Base-by-base conservation (phyloP, 2,888 invertebrate genomes). In the Orthosia incerta region DNA sequence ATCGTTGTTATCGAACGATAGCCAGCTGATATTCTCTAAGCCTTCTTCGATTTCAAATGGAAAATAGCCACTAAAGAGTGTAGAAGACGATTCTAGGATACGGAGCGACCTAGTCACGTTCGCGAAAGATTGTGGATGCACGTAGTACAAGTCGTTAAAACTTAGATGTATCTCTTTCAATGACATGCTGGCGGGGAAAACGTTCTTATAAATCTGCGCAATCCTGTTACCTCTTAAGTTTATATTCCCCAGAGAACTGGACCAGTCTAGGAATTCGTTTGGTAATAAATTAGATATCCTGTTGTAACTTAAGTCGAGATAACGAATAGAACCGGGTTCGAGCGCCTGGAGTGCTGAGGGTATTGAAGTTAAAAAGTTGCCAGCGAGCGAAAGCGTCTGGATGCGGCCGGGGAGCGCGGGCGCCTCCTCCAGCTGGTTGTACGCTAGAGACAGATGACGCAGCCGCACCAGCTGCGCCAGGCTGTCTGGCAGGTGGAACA, bases 121-220 rank as follows among this genome's bases (percentile, higher is more conserved):
- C 74, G 97, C 97, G 91, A 99, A 98, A 23, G 98, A 98, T 89
- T 98, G 97, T 45, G 97, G 97, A 90, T 98, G 98, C 84, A 99
- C 97, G 89, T 98, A 97, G 87, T 97, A 97, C 81, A 99, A 97
- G 89, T 98, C 98, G 94, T 99, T 99, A 94, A 99, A 99, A 91
- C 99, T 99, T 83, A 99, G 95, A 94, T 98, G 98, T 82, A 99
- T 97, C 94, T 99, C 99, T 89, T 98, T 98, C 85, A 99, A 97
- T 84, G 98, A 97, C 82, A 97, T 97, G 67, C 98, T 97, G 56
- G 97, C 97, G 75, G 97, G 97, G 92, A 99, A 98, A 83, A 98
- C 97, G 88, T 97, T 97, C 82, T 97, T 96, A 89, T 97, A 97
- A 85, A 98, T 95, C 92, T 97, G 97, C 51, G 98, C 98, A 84